Base-by-base conservation (phyloP, 2,888 invertebrate species). In the Platypus cylindrus region DNA sequence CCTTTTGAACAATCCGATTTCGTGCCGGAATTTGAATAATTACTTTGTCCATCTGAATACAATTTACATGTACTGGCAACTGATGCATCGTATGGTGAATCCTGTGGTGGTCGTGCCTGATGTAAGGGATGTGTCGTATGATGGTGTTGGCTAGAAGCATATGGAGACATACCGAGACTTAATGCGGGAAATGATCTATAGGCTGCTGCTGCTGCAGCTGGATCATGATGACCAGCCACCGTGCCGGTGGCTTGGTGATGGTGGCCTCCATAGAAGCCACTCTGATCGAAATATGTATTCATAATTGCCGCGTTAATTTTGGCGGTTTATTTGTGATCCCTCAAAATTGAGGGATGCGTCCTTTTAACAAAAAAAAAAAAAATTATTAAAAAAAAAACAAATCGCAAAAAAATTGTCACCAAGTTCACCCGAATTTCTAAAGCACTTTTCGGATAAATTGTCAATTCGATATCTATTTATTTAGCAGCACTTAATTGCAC, bases 281-380 rank as follows among this genome's bases (percentile, higher is more conserved):
- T 82, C 71, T 90, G 90, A 71, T 90, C 90, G 65, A 90, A 91
- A 66, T 90, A 91, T 62, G 89, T 89, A 81, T 89, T 90, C 90
- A 90, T 90, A 64, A 64, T 75, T 51, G 53, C 48, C 36, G 55
- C 52, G 49, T 54, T 53, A 54, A 54, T 54, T 53, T 54, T 54
- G 54, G 36, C 47, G 30, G 43, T 34, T 44, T 47, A 38, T 45
- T 34, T 38, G 24, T 43, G 34, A 51, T 49, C 53, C 53, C 53
- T 46, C 52, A 43, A 38, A n/a, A 40, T 17, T 40, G 54, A 54
- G 54, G 53, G 53, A 54, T 50, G 42, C 45, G 41, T 45, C 37
- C 44, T 11, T 24, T n/a, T n/a, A n/a, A 24, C 24, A n/a, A 24
- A 9, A 20, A 20, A 5, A 7, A 24, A 24, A 24, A 24, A 24